Conservation (phyloP, 2,888 invertebrate genomes). For the Hyposoter didymator region DNA sequence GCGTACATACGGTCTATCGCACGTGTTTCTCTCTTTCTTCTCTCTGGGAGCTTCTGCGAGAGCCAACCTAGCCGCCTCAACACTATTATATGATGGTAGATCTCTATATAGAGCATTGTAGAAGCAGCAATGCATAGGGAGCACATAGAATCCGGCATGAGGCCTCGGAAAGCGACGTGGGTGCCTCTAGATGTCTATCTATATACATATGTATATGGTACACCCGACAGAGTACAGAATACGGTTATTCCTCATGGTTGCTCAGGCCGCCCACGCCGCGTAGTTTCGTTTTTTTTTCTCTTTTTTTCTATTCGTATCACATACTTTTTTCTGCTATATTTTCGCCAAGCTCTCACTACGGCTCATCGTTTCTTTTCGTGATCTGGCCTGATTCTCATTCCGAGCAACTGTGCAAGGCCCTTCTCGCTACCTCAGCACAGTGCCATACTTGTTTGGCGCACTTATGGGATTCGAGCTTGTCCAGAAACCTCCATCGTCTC, state of each 20-base stretch:
- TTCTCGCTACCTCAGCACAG: conserved; percentile 4
- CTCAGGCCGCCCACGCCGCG: conserved; percentile 63
- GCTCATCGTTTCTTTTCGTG: conserved; percentile 23
- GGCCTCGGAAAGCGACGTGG: conserved; percentile 48
- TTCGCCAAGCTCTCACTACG: conserved; percentile 26
- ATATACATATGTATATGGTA: conserved; percentile 26
- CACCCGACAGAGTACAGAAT: conserved; percentile 45
- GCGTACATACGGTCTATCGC: conserved; percentile 20
- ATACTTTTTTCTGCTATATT: conserved; percentile 13
- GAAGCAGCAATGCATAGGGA: conserved; percentile 35
- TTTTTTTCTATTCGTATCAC: conserved; percentile 36
- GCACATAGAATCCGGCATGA: conserved; percentile 42
- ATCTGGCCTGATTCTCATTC: conserved; percentile 48
- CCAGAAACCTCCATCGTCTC: neutral
- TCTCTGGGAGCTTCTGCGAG: conserved; percentile 59
- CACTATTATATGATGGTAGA: conserved; percentile 15
- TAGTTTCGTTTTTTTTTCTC: conserved; percentile 45
- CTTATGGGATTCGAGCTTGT: neutral
- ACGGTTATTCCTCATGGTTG: conserved; percentile 70
- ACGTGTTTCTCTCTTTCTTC: conserved; percentile 52
- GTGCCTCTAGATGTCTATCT: conserved; percentile 15
- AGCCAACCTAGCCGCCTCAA: conserved; percentile 38
- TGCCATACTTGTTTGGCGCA: conserved; percentile 60
- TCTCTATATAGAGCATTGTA: conserved; percentile 15
- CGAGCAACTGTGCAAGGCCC: conserved; percentile 8